These are phyloP conservation scores for Vespertilio murinus DNA, from an alignment of 2,797 vertebrate species.

Conservation along the genomic window DNA sequence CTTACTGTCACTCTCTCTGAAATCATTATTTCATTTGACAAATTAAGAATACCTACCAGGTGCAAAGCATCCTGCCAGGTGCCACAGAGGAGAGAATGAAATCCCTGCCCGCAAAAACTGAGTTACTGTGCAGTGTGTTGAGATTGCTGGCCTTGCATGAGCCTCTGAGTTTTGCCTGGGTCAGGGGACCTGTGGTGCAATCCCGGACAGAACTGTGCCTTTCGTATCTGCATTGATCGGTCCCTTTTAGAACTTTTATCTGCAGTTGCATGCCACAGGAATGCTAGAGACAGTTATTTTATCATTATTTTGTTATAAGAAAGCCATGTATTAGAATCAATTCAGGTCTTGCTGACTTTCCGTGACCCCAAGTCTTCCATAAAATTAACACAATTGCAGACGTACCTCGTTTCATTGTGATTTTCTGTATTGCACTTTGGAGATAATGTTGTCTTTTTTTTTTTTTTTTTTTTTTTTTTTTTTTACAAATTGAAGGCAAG, in stretches of 20 bases:
- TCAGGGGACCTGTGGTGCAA: slow-evolving; percentile 5
- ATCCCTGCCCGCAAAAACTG: not conserved
- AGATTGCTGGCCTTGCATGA: not conserved
- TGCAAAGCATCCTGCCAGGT: not conserved
- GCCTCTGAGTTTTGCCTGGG: slow-evolving; percentile 28
- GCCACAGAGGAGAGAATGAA: not conserved
- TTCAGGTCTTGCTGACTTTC: not conserved
- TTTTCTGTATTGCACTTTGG: not conserved
- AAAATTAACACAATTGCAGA: slow-evolving; percentile 37
- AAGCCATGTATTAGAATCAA: not conserved
- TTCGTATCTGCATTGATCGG: not conserved
- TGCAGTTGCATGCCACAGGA: not conserved
- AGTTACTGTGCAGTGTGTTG: not conserved
- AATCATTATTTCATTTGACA: not conserved
- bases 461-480: not conserved
- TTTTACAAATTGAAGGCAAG: not conserved
- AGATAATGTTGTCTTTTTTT: too few relatives aligned
- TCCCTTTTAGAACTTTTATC: slow-evolving; percentile 17
- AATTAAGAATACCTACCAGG: not conserved
- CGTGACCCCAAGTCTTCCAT: not conserved
- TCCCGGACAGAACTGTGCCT: not conserved
- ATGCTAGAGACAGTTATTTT: not conserved
- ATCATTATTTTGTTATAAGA: slow-evolving; percentile 41
- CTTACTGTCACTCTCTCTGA: not conserved
- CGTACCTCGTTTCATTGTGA: not conserved